phyloP scores from a whole-genome alignment of 2,888 invertebrate genomes.

The Eupithecia inturbata region DNA sequence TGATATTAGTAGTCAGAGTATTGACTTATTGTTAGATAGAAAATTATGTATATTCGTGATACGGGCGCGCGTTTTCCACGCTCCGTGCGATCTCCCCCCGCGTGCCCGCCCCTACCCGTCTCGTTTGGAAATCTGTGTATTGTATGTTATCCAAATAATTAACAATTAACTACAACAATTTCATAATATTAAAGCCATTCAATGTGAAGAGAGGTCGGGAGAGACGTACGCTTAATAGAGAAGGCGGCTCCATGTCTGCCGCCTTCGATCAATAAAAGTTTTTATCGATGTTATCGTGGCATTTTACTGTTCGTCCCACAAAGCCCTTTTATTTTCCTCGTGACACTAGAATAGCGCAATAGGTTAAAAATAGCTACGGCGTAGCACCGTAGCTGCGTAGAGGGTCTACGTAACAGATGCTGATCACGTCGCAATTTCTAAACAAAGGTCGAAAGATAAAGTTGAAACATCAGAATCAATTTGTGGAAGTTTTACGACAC shows the following conservation, averaged over 20 bases:
- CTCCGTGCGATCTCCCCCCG: slow-evolving; percentile 63
- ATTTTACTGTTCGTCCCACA: slow-evolving; percentile 34
- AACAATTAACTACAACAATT: slow-evolving; percentile 67
- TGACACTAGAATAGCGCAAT: background rate
- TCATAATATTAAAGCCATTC: slow-evolving; percentile 71
- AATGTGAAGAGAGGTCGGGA: slow-evolving; percentile 74
- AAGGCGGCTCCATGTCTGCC: slow-evolving; percentile 68
- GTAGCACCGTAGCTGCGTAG: slow-evolving; percentile 43
- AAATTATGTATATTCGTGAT: slow-evolving; percentile 77
- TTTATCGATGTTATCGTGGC: slow-evolving; percentile 79
- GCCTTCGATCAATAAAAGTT: slow-evolving; percentile 81
- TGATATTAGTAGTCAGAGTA: slow-evolving; percentile 80
- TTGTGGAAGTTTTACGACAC: slow-evolving; percentile 56
- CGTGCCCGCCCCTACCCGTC: slow-evolving; percentile 72
- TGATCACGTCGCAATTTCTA: slow-evolving; percentile 37
- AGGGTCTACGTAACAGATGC: slow-evolving; percentile 3
- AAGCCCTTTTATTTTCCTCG: slow-evolving; percentile 19
- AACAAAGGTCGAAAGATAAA: slow-evolving; percentile 50
- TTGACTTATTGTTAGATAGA: slow-evolving; percentile 81
- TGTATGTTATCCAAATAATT: slow-evolving; percentile 79
- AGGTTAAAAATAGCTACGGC: slow-evolving; percentile 27
- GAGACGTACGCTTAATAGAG: slow-evolving; percentile 82
- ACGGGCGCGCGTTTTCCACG: slow-evolving; percentile 76
- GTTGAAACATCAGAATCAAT: slow-evolving; percentile 59
- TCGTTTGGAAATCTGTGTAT: slow-evolving; percentile 76